Conservation (phyloP, 2,797 vertebrate species). For the Crypturellus tataupa region DNA sequence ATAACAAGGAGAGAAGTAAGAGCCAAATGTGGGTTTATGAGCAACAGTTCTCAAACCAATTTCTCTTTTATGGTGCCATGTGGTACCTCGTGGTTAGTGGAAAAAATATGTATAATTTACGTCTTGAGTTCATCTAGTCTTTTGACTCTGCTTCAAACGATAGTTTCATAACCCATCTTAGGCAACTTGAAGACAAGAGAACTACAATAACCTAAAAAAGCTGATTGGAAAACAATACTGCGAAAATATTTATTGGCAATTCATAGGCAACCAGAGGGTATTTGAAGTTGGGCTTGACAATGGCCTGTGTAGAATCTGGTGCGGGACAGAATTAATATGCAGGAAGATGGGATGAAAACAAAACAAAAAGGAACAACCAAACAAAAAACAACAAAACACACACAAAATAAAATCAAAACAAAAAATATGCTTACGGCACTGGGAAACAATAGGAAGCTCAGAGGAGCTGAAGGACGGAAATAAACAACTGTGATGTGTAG, state of each 20-base stretch:
- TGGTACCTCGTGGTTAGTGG: not conserved
- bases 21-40: not conserved
- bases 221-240: not conserved
- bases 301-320: not conserved
- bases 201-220: not conserved
- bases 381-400: too few species aligned
- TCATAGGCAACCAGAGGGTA: not conserved
- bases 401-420: too few species aligned
- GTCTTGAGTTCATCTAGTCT: not conserved
- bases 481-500: not conserved
- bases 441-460: not conserved
- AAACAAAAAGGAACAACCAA: too few species aligned
- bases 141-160: not conserved
- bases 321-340: not conserved
- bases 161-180: not conserved
- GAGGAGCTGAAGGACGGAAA: not conserved
- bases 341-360: not conserved
- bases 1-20: not conserved
- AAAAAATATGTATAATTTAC: not conserved
- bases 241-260: not conserved
- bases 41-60: not conserved
- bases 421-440: rapidly evolving
- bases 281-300: not conserved
- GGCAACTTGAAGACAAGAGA: not conserved
- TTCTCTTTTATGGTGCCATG: not conserved